A percentile compares a stretch with the other conserved stretches of the same genome.
phyloP scores from a whole-genome alignment of 64 coral and sea anemone genomes.

The Dendronephthya gigantea region DNA sequence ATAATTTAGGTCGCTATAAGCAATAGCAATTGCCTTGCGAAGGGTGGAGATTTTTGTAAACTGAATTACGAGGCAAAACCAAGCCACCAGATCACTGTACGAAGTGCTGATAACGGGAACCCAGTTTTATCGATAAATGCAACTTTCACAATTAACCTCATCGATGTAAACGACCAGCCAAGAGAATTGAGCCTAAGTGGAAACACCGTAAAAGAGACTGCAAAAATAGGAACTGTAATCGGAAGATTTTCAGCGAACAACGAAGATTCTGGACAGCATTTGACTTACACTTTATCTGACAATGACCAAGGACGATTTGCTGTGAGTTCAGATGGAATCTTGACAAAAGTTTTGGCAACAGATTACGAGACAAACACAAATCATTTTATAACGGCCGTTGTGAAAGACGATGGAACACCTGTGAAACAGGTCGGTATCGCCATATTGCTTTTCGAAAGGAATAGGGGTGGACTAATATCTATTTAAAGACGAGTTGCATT shows the following conservation, averaged over 20 bases:
- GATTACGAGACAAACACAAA: conserved; percentile 59
- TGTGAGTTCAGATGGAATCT: conserved; percentile 35
- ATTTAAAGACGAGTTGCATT: too few relatives aligned
- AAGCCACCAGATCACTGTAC: conserved; percentile 41
- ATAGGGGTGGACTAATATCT: too few relatives aligned
- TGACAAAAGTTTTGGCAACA: conserved; percentile 43
- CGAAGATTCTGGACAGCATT: conserved; percentile 48
- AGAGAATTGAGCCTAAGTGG: conserved; percentile 42
- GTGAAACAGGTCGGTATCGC: conserved; percentile 29
- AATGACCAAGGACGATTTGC: conserved; percentile 50
- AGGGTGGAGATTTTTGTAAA: conserved; percentile 46
- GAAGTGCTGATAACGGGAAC: conserved; percentile 51
- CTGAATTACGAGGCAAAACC: conserved; percentile 61
- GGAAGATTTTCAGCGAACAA: conserved; percentile 45
- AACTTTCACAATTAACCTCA: conserved; percentile 31
- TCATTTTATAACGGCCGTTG: conserved; percentile 42
- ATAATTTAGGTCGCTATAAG: conserved; percentile 49
- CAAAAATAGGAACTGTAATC: conserved; percentile 29
- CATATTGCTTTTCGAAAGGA: too few relatives aligned
- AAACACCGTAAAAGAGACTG: conserved; percentile 49
- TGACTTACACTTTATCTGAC: conserved; percentile 49
- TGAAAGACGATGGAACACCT: conserved; percentile 37
- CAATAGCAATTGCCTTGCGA: conserved; percentile 47
- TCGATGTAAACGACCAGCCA: conserved; percentile 55
- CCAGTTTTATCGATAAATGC: conserved; percentile 32